A percentile compares a stretch with the other conserved stretches of the same genome.
These are phyloP conservation scores for Darevskia nairensis DNA, from an alignment of 2,797 vertebrate species.

Conservation along the genomic window DNA sequence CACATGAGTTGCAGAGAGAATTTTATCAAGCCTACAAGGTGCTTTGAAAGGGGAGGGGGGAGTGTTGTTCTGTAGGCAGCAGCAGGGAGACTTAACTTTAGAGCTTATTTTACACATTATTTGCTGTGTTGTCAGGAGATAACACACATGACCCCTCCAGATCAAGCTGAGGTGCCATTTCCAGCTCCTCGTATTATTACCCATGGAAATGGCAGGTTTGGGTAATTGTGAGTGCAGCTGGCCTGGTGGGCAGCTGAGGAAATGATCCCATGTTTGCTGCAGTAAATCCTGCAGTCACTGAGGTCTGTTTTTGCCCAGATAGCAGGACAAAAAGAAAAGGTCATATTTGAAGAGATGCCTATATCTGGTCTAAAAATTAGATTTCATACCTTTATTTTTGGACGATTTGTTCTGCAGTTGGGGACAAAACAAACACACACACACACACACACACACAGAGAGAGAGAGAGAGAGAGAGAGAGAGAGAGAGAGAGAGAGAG, in stretches of 20 bases:
- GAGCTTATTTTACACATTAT: conserved; percentile 27
- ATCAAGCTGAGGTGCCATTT: neutral
- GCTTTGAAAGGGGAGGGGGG: neutral
- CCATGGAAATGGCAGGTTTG: neutral
- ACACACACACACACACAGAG: no score
- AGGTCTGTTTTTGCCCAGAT: neutral
- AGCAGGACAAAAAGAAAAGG: neutral
- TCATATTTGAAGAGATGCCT: neutral
- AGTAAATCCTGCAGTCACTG: neutral
- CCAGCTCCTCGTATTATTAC: neutral
- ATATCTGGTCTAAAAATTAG: neutral
- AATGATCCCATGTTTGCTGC: neutral
- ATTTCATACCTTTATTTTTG: no score
- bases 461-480: no score
- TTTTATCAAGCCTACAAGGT: conserved; percentile 19
- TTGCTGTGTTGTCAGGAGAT: conserved; percentile 31
- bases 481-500: no score
- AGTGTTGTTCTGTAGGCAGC: conserved; percentile 11
- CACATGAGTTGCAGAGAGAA: conserved; percentile 1
- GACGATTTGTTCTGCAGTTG: no score
- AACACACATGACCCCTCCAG: conserved; percentile 10
- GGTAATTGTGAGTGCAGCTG: neutral
- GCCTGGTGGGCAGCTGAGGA: neutral
- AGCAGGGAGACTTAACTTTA: conserved; percentile 20
- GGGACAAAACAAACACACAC: no score